phyloP scores from a whole-genome alignment of 1,140 invertebrate genomes.

The Oscheius sp. region DNA sequence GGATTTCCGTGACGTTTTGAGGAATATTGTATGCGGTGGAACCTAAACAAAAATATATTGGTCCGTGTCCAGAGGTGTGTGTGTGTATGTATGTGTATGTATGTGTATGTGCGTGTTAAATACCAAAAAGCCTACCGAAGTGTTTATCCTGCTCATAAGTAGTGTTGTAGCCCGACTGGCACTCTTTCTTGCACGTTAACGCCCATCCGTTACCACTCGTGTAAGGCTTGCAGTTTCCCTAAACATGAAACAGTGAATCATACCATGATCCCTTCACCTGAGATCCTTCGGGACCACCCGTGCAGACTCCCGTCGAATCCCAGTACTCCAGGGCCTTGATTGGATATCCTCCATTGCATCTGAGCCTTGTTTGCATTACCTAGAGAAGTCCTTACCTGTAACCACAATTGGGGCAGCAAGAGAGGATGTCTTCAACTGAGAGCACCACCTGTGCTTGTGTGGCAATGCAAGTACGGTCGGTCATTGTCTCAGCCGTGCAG shows the following conservation, averaged over 20 bases:
- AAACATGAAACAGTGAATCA: neutral
- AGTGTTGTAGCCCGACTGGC: neutral
- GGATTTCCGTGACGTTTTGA: neutral
- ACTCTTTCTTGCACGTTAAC: neutral
- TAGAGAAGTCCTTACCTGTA: too few species aligned
- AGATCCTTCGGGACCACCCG: conserved; percentile 10
- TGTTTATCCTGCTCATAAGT: conserved; percentile 67
- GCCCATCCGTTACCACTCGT: neutral
- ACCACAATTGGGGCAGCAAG: too few species aligned
- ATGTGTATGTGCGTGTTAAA: too few species aligned
- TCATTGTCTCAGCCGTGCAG: neutral
- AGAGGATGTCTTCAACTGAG: neutral
- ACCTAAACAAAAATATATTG: too few species aligned
- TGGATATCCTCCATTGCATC: conserved; percentile 29
- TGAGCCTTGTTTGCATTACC: neutral
- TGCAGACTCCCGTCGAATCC: conserved; percentile 5
- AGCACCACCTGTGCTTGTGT: neutral
- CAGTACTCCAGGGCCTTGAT: conserved; percentile 18
- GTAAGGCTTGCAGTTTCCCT: conserved; percentile 65
- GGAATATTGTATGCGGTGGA: neutral
- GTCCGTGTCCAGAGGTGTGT: too few species aligned
- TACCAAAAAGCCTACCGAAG: conserved; percentile 76
- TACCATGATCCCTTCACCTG: neutral
- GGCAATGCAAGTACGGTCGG: neutral
- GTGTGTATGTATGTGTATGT: too few species aligned